Evolutionary conservation across 2,797 vertebrate species (phyloP).

Genomic region (Ciconia nigra): DNA sequence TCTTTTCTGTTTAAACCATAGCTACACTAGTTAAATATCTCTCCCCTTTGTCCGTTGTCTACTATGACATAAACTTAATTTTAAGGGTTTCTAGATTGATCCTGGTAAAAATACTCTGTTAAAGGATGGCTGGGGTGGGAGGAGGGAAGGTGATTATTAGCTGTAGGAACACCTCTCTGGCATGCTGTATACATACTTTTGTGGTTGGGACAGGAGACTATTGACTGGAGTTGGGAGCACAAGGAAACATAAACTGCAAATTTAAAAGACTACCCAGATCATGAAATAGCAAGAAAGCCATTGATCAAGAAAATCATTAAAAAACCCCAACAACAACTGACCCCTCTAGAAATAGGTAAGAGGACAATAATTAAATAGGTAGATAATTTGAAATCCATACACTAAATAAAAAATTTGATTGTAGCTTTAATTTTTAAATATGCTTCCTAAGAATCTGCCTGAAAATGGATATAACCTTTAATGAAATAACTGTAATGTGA

Average conservation of each 20-base stretch:
- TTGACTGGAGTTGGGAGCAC: background rate
- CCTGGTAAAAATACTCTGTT: background rate
- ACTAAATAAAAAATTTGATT: slow-evolving; percentile 29
- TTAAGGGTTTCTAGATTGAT: background rate
- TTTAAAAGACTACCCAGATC: background rate
- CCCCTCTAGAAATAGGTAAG: background rate
- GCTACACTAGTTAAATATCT: background rate
- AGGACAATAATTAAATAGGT: background rate
- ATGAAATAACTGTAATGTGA: slow-evolving; percentile 53
- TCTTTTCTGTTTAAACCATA: background rate
- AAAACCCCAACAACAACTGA: background rate
- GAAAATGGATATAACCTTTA: slow-evolving; percentile 49
- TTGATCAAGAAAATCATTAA: background rate
- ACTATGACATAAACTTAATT: background rate
- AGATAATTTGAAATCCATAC: slow-evolving; percentile 15
- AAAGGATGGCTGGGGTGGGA: background rate
- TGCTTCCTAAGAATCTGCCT: slow-evolving; percentile 43
- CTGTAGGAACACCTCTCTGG: background rate
- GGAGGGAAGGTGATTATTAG: background rate
- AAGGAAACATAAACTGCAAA: background rate
- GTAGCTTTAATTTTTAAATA: slow-evolving; percentile 39
- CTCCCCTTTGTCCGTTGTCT: background rate
- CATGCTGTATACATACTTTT: background rate
- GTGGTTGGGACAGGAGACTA: background rate
- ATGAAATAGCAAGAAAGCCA: background rate